Evolutionary conservation across 2,888 invertebrate genomes (phyloP), one percentile per base, ranked within the genome.

Genomic region (Rhimphoctona megacephalus): DNA sequence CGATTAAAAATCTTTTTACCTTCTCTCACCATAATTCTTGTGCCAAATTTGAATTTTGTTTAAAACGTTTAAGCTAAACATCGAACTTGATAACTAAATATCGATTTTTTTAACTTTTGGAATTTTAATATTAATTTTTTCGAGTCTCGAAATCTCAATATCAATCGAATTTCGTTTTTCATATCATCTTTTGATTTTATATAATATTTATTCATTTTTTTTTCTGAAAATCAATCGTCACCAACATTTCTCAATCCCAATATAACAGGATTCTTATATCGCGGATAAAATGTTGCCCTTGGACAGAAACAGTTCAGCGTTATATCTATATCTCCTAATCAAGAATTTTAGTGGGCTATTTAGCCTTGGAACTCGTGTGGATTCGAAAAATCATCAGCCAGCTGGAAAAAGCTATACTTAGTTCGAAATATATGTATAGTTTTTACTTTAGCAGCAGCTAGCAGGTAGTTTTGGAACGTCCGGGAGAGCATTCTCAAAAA

Each of bases 331-430:
- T 61, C 61, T 17, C 8, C 36, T 54, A 17, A 61, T 30, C 39
- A 4, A 39, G 54, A 74, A 33, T 57, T 61, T 17, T 8, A 61
- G 17, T 43, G 25, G 25, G 54, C 61, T 25, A 19, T 11, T 8
- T 57, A 30, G 33, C 46, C 64, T 46, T 30, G 43, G 6, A 36
- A 36, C 30, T 52, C 14, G n/a, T 14, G 52, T 33, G 52, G 52
- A 30, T 30, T 54, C 36, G 52, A 54, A 33, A 54, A 73, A 52
- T 36, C 67, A 25, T 67, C 33, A 39, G 22, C 22, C 57, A 14
- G 22, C 73, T 54, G 73, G 54, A 73, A 73, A 22, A 22, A 33
- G 54, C 39, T 54, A 73, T 36, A 39, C 73, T 57, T 57, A 73
- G 54, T 36, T 36, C 54, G 54, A 22, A 73, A 36, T 33, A 22